These are phyloP conservation scores for Philhelius pedissequus DNA, from an alignment of 2,888 invertebrate genomes.

Conservation along the genomic window DNA sequence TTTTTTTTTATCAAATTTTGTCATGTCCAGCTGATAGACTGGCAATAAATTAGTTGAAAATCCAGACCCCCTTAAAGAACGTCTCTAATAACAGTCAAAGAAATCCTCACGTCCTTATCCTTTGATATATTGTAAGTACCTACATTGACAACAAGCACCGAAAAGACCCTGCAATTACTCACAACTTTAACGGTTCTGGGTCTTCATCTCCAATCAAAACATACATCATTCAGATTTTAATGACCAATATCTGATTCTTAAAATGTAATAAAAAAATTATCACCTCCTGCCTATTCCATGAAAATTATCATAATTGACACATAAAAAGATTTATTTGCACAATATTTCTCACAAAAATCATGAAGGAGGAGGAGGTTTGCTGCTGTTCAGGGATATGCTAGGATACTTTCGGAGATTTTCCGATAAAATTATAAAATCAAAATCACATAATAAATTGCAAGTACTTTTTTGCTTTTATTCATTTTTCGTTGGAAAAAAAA, in stretches of 20 bases:
- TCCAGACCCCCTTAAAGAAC: not conserved
- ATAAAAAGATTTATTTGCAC: slow-evolving; percentile 40
- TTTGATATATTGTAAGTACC: not conserved
- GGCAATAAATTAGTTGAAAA: not conserved
- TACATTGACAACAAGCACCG: not conserved
- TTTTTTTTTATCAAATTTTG: not conserved
- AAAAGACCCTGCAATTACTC: not conserved
- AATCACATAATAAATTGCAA: slow-evolving; percentile 45
- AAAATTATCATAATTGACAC: slow-evolving; percentile 65
- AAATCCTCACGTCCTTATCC: not conserved
- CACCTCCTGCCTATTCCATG: not conserved
- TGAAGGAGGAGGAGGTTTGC: too few relatives aligned
- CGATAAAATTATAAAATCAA: slow-evolving; percentile 66
- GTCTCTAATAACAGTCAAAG: not conserved
- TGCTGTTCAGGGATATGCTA: not conserved
- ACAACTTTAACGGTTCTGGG: not conserved
- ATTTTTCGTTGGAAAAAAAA: too few relatives aligned
- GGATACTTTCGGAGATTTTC: slow-evolving; percentile 18
- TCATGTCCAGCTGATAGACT: not conserved
- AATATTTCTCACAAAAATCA: slow-evolving; percentile 42
- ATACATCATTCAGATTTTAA: slow-evolving; percentile 46
- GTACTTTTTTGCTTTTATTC: not conserved
- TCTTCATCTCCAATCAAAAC: slow-evolving; percentile 9
- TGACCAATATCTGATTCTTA: slow-evolving; percentile 9
- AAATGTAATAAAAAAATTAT: slow-evolving; percentile 44